phyloP scores from a whole-genome alignment of 2,797 vertebrate genomes.

The Hydrocynus forskahlii region DNA sequence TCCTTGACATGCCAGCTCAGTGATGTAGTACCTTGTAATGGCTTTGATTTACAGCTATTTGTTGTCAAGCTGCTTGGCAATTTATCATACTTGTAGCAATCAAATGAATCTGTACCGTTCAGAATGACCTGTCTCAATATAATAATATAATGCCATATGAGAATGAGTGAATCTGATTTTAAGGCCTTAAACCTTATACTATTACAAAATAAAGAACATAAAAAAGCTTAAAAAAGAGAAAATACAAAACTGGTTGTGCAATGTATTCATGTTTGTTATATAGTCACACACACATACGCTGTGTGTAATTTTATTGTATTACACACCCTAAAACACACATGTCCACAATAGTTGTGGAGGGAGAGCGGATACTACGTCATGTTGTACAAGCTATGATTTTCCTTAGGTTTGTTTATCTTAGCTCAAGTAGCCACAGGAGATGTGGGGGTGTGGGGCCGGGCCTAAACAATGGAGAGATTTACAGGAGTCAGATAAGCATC shows the following conservation, averaged over 20 bases:
- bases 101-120: background rate
- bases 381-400: constrained; percentile 56
- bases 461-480: constrained; percentile 66
- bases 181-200: background rate
- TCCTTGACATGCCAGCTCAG: background rate
- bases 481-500: constrained; percentile 68
- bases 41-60: constrained; percentile 10
- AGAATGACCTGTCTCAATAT: background rate
- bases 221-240: no score
- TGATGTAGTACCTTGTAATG: background rate
- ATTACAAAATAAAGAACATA: no score
- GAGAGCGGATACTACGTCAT: constrained; percentile 24
- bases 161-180: background rate
- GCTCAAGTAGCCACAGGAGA: constrained; percentile 50
- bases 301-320: background rate
- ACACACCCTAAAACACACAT: background rate
- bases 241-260: no score
- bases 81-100: background rate
- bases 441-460: constrained; percentile 56
- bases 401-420: constrained; percentile 59
- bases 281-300: background rate
- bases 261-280: background rate
- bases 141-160: background rate
- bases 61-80: background rate
- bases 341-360: background rate